Evolutionary conservation across 2,888 invertebrate genomes (phyloP).

Genomic region (Entomobrya multifasciata): DNA sequence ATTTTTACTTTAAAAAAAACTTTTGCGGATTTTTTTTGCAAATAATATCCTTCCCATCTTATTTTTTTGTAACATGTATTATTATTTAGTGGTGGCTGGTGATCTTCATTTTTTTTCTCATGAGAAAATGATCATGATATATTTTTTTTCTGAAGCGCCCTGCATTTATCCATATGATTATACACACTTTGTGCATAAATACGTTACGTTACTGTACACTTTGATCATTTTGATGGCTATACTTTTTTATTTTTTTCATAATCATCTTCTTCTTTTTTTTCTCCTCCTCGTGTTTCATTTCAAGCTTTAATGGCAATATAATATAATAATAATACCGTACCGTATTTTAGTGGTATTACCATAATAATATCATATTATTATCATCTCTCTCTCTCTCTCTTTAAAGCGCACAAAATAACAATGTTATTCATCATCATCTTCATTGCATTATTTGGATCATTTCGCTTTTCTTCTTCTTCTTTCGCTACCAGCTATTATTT

Average conservation of each 20-base stretch:
- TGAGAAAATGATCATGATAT: neutral
- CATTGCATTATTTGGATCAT: conserved; percentile 7
- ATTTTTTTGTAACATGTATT: neutral
- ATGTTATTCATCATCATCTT: neutral
- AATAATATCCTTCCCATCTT: neutral
- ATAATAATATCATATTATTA: neutral
- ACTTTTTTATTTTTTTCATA: neutral
- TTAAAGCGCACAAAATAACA: neutral
- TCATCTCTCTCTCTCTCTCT: too few species aligned
- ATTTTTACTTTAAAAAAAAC: too few species aligned
- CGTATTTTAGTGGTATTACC: neutral
- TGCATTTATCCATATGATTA: conserved; percentile 45
- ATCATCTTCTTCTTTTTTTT: neutral
- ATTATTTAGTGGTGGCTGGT: conserved; percentile 4
- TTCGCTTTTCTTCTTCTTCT: conserved; percentile 33
- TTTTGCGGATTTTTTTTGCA: conserved; percentile 24
- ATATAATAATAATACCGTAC: conserved; percentile 35
- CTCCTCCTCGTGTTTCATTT: conserved; percentile 36
- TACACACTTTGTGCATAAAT: conserved; percentile 30
- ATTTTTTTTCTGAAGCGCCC: too few species aligned
- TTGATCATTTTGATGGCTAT: neutral
- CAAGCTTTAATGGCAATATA: conserved; percentile 33
- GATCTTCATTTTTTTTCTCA: conserved; percentile 14
- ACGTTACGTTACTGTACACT: conserved; percentile 1
- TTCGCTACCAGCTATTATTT: conserved; percentile 2